Conservation (phyloP, 2,888 invertebrate species). For the Horisme vitalbata region DNA sequence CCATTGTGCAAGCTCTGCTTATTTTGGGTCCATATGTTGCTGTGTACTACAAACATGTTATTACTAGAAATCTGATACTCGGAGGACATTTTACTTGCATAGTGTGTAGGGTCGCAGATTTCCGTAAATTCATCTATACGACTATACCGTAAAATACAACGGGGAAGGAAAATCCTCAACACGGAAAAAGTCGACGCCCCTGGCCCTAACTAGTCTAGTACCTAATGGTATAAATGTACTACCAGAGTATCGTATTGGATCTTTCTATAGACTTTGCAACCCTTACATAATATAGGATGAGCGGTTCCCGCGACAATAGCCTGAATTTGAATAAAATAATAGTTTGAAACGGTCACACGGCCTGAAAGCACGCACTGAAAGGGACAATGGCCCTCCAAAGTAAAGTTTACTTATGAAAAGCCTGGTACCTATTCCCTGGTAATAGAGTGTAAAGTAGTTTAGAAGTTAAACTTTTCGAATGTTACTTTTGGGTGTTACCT, state of each 20-base stretch:
- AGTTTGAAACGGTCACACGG: conserved; percentile 58
- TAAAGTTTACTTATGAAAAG: conserved; percentile 34
- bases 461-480: conserved; percentile 12
- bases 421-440: conserved; percentile 9
- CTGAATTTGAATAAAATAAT: conserved; percentile 73
- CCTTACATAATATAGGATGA: conserved; percentile 47
- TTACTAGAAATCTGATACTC: no score
- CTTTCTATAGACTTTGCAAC: conserved; percentile 23
- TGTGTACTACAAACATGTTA: no score
- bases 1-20: no score
- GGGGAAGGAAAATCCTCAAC: no score
- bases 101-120: no score
- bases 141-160: no score
- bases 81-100: no score
- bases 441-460: conserved; percentile 13
- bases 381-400: conserved; percentile 52
- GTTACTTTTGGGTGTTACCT: neutral
- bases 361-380: conserved; percentile 40
- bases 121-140: no score
- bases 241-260: conserved; percentile 3
- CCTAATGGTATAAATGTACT: no score
- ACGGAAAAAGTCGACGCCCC: no score
- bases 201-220: no score
- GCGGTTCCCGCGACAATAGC: conserved; percentile 51
- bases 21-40: no score